These are phyloP conservation scores for Magallana angulata DNA, from an alignment of 1,140 invertebrate genomes.

Conservation along the genomic window DNA sequence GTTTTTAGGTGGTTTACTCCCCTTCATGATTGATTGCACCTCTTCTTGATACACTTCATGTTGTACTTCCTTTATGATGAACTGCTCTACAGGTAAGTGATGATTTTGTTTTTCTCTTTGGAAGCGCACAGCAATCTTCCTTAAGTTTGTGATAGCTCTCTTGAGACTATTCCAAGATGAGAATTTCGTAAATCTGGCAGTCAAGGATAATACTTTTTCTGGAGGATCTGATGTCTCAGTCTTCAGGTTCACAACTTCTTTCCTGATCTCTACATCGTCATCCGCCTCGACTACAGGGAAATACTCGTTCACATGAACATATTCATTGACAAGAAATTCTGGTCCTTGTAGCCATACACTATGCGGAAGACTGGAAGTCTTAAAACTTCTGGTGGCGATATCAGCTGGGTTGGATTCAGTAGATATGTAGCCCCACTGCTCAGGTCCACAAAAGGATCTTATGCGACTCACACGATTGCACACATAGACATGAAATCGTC, in stretches of 20 bases:
- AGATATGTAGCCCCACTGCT: slow-evolving; percentile 34
- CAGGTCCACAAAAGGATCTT: slow-evolving; percentile 32
- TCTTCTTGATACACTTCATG: slow-evolving; percentile 36
- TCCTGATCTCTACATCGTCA: slow-evolving; percentile 39
- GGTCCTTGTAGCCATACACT: slow-evolving; percentile 52
- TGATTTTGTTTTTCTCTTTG: not conserved
- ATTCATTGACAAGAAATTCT: not conserved
- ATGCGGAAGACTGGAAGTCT: slow-evolving; percentile 10
- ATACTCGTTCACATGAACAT: not conserved
- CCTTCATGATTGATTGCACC: slow-evolving; percentile 39
- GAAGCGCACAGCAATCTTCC: not conserved
- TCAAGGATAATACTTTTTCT: not conserved
- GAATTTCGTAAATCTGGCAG: slow-evolving; percentile 15
- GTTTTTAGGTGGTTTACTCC: slow-evolving; percentile 13
- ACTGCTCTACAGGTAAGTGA: not conserved
- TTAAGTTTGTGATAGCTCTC: slow-evolving; percentile 45
- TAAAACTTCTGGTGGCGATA: slow-evolving; percentile 33
- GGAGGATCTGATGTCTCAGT: not conserved
- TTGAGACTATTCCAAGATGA: not conserved
- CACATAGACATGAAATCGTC: slow-evolving; percentile 55
- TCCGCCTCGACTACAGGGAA: slow-evolving; percentile 36
- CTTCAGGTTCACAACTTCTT: slow-evolving; percentile 13
- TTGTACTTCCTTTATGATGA: slow-evolving; percentile 45
- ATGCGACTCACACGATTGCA: slow-evolving; percentile 48
- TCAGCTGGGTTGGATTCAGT: slow-evolving; percentile 51